Evolutionary conservation across 2,113 vertebrate genomes (phyloP), one percentile per base, ranked within the genome.

Genomic region (Prionailurus bengalensis): DNA sequence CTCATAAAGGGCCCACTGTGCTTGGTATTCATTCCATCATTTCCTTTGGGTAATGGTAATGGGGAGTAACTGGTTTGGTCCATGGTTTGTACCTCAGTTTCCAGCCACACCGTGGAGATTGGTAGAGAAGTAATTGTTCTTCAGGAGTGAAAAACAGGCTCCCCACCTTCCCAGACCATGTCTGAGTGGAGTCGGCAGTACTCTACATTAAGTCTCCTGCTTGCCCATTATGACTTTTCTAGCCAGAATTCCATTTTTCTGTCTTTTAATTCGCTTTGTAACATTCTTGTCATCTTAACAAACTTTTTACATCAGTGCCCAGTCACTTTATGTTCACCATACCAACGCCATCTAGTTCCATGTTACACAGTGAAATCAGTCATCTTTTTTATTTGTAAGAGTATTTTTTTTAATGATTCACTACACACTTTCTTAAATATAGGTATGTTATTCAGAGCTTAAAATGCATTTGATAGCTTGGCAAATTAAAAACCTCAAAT

Each of bases 391-490:
- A 91, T 83, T 94, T 73, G 33, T 45, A 70, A 11, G 68, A 66
- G 11, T 96, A 39, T 94, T 86, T 84, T 91, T 91, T 31, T 11
- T 58, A 84, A 89, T 68, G n/a, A 85, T 63, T 96, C 10, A 66
- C 45, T 73, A 58, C 7, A 15, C 55, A 74, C 36, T 65, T 70
- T 96, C 45, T 73, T 78, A 85, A 95, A 71, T 78, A 55, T 51
- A 90, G 53, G 27, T 94, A 53, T 95, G 71, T 45, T 81, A 71
- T 45, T 95, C 48, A 86, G 29, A 92, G 68, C 48, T 97, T 92
- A 79, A 90, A 92, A 92, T 42, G 63, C n/a, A 78, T 68, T 68
- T 89, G 80, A n/a, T 76, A 89, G 33, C 74, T 97, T 96, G 95
- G 68, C 51, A 88, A 36, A 93, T 95, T 96, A 73, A 88, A 88